A percentile compares a stretch with the other conserved stretches of the same genome.
These are phyloP conservation scores for Drosophila pachea DNA, from an alignment of 1,140 invertebrate species.

Conservation along the genomic window DNA sequence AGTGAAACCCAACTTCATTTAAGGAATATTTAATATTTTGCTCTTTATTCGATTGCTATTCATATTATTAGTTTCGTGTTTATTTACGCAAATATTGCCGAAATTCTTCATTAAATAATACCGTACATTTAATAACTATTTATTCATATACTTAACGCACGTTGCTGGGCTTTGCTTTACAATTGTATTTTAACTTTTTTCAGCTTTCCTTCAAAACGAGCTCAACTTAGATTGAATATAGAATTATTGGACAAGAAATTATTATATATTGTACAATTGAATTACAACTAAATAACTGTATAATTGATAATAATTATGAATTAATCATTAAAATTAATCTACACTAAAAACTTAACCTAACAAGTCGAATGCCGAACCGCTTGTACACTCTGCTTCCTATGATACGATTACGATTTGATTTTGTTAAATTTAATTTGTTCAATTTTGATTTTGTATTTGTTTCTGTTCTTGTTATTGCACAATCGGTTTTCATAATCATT, in stretches of 20 bases:
- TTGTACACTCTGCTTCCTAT: conserved; percentile 33
- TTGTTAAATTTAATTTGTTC: neutral
- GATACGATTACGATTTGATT: conserved; percentile 31
- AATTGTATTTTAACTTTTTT: neutral
- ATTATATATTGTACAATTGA: conserved; percentile 61
- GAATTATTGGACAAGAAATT: conserved; percentile 36
- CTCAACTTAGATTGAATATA: conserved; percentile 49
- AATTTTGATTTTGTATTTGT: conserved; percentile 24
- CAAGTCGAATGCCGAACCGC: conserved; percentile 59
- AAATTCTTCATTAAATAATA: conserved; percentile 51
- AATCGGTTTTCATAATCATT: conserved; percentile 38
- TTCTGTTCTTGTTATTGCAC: conserved; percentile 56
- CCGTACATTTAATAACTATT: conserved; percentile 24
- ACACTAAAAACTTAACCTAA: conserved; percentile 61
- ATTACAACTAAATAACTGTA: conserved; percentile 75
- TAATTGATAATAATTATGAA: conserved; percentile 17
- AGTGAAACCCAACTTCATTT: too few relatives aligned
- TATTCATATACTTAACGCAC: conserved; percentile 34
- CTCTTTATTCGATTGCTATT: conserved; percentile 53
- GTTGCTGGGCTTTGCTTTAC: conserved; percentile 51
- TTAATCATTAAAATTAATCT: conserved; percentile 39
- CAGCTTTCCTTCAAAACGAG: conserved; percentile 48
- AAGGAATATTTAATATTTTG: conserved; percentile 34
- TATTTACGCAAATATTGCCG: conserved; percentile 70
- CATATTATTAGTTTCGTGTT: conserved; percentile 44